Evolutionary conservation across 1,140 invertebrate species (phyloP), one percentile per base, ranked within the genome.

Genomic region (Tetraneura akinire): DNA sequence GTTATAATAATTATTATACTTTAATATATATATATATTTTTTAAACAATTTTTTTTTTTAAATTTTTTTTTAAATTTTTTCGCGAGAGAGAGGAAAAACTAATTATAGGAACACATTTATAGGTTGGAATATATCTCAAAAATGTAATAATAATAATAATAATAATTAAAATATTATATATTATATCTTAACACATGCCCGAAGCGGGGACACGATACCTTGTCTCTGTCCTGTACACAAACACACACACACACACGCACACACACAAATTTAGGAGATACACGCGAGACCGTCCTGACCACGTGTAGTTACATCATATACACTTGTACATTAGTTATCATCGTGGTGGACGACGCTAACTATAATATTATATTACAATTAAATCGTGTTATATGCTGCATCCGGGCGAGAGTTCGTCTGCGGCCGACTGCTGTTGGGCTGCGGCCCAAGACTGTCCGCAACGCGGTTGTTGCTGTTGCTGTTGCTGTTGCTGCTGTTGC

Each of bases 331-430:
- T n/a, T n/a, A n/a, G n/a, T n/a, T n/a, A n/a, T n/a, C n/a, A n/a
- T n/a, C n/a, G n/a, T n/a, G n/a, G n/a, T n/a, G n/a, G n/a, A n/a
- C n/a, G n/a, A n/a, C n/a, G n/a, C n/a, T n/a, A n/a, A n/a, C n/a
- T n/a, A n/a, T n/a, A n/a, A n/a, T n/a, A n/a, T n/a, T n/a, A n/a
- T n/a, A n/a, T n/a, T n/a, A n/a, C n/a, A n/a, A n/a, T n/a, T n/a
- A n/a, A n/a, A 37, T 11, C 16, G 8, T 4, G 18, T 60, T 29
- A 78, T 23, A 55, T 21, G 83, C 88, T 89, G 83, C 88, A 89
- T 42, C 88, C 87, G 37, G 88, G 87, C 13, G 88, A 85, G 6
- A 88, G 87, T 84, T 88, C 87, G 80, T 88, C 87, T 71, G 84
- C 86, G 78, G 85, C 84, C 23, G 81, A 29, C 53, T 62, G 80